phyloP scores from a whole-genome alignment of 2,113 vertebrate species.

The Rattus rattus region DNA sequence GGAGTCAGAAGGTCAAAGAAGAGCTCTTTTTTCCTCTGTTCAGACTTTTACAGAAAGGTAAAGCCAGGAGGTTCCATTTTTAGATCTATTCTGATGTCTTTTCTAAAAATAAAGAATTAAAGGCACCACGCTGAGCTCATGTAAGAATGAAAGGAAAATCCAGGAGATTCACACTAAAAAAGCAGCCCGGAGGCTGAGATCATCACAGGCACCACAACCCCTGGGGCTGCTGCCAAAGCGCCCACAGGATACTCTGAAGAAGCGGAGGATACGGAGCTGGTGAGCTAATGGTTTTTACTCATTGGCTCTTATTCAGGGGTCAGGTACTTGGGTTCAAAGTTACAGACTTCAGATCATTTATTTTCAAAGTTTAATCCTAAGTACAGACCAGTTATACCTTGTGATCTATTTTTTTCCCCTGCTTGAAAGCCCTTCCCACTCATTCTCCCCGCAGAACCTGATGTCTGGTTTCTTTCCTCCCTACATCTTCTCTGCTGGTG shows the following conservation, averaged over 20 bases:
- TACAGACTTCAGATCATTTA: conserved; percentile 53
- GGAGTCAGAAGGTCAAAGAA: conserved; percentile 66
- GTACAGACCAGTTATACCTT: not conserved
- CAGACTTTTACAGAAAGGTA: conserved; percentile 28
- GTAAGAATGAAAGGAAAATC: conserved; percentile 63
- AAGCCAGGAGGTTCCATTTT: conserved; percentile 51
- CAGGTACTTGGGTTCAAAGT: conserved; percentile 55
- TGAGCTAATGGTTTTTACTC: conserved; percentile 38
- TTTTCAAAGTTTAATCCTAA: conserved; percentile 60
- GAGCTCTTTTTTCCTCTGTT: conserved; percentile 8
- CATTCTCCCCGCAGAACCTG: not conserved
- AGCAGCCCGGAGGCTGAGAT: conserved; percentile 38
- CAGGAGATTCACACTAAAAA: conserved; percentile 58
- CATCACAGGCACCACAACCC: not conserved
- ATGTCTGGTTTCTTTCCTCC: not conserved
- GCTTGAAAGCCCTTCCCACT: conserved; percentile 17
- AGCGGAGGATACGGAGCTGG: not conserved
- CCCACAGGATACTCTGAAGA: not conserved
- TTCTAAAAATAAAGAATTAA: conserved; percentile 77
- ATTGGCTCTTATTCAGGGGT: conserved; percentile 51
- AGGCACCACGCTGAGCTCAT: conserved; percentile 46
- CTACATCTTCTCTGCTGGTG: not conserved
- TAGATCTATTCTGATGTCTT: conserved; percentile 67
- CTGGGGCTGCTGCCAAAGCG: not conserved
- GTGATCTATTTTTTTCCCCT: not conserved